These are phyloP conservation scores for Microplitis demolitor DNA, from an alignment of 1,140 invertebrate genomes.

Conservation along the genomic window DNA sequence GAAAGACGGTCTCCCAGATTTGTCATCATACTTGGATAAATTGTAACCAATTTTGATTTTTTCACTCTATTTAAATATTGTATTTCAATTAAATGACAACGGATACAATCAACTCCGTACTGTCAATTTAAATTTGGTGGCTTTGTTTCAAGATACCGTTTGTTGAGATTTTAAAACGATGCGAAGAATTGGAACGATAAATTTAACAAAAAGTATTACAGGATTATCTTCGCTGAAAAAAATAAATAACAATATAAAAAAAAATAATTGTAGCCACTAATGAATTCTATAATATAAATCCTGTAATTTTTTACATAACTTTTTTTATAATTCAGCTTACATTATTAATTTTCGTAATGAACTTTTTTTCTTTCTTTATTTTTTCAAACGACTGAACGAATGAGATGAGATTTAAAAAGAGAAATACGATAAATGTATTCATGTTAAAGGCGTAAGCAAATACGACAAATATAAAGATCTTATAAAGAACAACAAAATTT, in stretches of 20 bases:
- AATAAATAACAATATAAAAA: neutral
- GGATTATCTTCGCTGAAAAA: neutral
- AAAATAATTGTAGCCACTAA: conserved; percentile 27
- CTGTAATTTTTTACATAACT: conserved; percentile 42
- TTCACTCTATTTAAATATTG: conserved; percentile 57
- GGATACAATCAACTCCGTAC: conserved; percentile 40
- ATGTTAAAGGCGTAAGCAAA: neutral
- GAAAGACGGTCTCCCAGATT: conserved; percentile 94
- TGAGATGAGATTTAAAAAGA: neutral
- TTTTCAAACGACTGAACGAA: conserved; percentile 17
- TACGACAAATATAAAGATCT: neutral
- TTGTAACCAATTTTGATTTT: conserved; percentile 71
- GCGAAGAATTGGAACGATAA: conserved; percentile 7
- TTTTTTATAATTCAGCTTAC: conserved; percentile 40
- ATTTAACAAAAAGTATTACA: conserved; percentile 28
- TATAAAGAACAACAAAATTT: too few species aligned
- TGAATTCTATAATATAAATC: conserved; percentile 30
- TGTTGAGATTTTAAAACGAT: conserved; percentile 16
- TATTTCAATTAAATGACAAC: conserved; percentile 55
- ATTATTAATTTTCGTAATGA: conserved; percentile 32
- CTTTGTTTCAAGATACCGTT: conserved; percentile 40
- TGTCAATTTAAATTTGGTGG: conserved; percentile 48
- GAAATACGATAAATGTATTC: conserved; percentile 10
- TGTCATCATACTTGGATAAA: conserved; percentile 92
- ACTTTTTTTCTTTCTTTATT: conserved; percentile 14